Conservation (phyloP, 2,797 vertebrate species). For the Chelonia mydas region DNA sequence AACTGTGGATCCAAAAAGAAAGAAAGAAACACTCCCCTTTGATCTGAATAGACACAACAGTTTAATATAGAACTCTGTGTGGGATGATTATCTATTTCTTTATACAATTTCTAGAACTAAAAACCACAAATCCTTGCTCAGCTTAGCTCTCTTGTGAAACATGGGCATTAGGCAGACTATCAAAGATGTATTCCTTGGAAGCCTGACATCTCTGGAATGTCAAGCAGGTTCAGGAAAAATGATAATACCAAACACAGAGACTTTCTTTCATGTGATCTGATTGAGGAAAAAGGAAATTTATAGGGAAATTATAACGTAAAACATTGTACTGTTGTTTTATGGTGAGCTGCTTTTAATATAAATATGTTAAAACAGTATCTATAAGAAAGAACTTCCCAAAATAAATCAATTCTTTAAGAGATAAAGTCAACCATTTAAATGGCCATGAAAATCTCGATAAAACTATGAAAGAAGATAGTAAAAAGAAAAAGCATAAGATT, state of each 20-base stretch:
- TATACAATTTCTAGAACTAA: constrained; percentile 64
- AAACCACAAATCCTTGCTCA: constrained; percentile 66
- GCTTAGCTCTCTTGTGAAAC: constrained; percentile 61
- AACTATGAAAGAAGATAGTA: not conserved
- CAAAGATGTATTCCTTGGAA: constrained; percentile 65
- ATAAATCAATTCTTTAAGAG: constrained; percentile 30
- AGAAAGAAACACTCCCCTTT: constrained; percentile 38
- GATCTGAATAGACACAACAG: constrained; percentile 38
- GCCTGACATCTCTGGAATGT: constrained; percentile 71
- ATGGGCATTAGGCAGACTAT: constrained; percentile 63
- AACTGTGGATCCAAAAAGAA: constrained; percentile 50
- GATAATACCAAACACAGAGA: constrained; percentile 57
- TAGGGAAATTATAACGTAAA: constrained; percentile 25
- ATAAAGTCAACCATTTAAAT: constrained; percentile 46
- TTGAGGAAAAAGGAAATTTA: constrained; percentile 61
- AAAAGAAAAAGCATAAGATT: not conserved
- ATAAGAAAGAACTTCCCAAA: constrained; percentile 31
- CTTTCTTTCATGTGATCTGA: constrained; percentile 53
- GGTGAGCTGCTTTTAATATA: constrained; percentile 55
- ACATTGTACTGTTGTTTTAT: constrained; percentile 45
- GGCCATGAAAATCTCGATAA: not conserved
- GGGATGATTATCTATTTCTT: constrained; percentile 61
- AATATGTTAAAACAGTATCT: constrained; percentile 39
- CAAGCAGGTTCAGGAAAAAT: constrained; percentile 69
- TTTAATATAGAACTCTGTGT: constrained; percentile 47